phyloP scores from a whole-genome alignment of 1,140 invertebrate species.

The Theocolax elegans region DNA sequence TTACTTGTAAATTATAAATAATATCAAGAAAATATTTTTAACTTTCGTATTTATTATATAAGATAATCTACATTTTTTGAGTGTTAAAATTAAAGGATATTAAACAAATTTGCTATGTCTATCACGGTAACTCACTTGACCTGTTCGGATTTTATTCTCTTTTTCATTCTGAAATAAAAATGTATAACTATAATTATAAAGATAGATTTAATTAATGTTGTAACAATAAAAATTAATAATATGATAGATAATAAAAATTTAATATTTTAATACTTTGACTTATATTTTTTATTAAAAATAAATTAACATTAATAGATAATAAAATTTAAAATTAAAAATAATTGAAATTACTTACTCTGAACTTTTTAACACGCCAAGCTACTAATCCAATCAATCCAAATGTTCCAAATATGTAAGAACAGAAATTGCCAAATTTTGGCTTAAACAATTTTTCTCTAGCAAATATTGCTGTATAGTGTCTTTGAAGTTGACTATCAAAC shows the following conservation, averaged over 20 bases:
- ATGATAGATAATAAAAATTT: neutral
- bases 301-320: slow-evolving; percentile 16
- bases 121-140: slow-evolving; percentile 79
- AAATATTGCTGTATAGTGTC: slow-evolving; percentile 76
- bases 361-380: slow-evolving; percentile 59
- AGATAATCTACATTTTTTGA: too few relatives aligned
- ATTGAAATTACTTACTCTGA: slow-evolving; percentile 26
- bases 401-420: slow-evolving; percentile 62
- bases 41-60: too few relatives aligned
- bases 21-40: too few relatives aligned
- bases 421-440: slow-evolving; percentile 71
- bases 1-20: too few relatives aligned
- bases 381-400: neutral
- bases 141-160: slow-evolving; percentile 73
- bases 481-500: slow-evolving; percentile 81
- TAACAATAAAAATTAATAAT: slow-evolving; percentile 21
- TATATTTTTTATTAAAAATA: too few relatives aligned
- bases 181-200: slow-evolving; percentile 6
- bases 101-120: slow-evolving; percentile 71
- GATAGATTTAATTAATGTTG: too few relatives aligned
- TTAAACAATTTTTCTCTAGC: slow-evolving; percentile 75
- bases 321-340: neutral
- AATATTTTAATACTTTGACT: too few relatives aligned
- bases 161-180: slow-evolving; percentile 62
- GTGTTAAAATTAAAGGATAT: slow-evolving; percentile 1